Base-by-base conservation (phyloP, 2,797 vertebrate genomes). In the Pseudomugil tenellus region DNA sequence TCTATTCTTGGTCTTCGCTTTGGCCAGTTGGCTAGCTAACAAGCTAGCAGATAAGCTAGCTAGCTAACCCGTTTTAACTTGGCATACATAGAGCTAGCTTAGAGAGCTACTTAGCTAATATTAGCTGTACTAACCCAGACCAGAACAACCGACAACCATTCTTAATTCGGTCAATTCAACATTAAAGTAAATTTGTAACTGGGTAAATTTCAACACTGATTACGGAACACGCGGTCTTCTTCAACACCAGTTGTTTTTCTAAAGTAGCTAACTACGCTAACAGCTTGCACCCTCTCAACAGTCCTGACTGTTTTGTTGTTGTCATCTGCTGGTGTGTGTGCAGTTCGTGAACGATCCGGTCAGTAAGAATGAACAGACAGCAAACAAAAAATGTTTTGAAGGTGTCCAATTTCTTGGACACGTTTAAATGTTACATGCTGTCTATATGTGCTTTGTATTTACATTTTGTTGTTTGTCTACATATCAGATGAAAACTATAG, bases 271-370 rank as follows among this genome's bases (percentile, higher is more conserved):
- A 68, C 86, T 70, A 81, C 58, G 89, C 90, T 93, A 92, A 75
- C 86, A 86, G 89, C 90, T 93, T 91, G 75, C 86, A 86, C 43
- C 87, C 87, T 75, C 69, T 79, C 73, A 43, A 69, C 61, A 51
- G 76, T 84, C 65, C 76, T 26, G 60, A 87, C 82, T 93, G 92
- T 94, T 93, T 94, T 94, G 94, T 94, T 94, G 89, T 93, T 94
- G 92, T 93, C 92, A 91, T 93, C 89, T 78, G 80, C 66, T 77
- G 80, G 52, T 84, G 86, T 84, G 86, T 2, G 87, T n/a, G n/a
- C 37, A 7, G 35, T 72, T 1, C 32, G 31, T 37, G 19, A 49
- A 84, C 75, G 84, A 87, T 58, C 62, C 1, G 77, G 1, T 46
- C 72, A 52, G 0, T 0, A 23, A 53, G 0, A 12, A 72, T 0